phyloP scores from a whole-genome alignment of 2,888 invertebrate species.

The Apodemia duryi region DNA sequence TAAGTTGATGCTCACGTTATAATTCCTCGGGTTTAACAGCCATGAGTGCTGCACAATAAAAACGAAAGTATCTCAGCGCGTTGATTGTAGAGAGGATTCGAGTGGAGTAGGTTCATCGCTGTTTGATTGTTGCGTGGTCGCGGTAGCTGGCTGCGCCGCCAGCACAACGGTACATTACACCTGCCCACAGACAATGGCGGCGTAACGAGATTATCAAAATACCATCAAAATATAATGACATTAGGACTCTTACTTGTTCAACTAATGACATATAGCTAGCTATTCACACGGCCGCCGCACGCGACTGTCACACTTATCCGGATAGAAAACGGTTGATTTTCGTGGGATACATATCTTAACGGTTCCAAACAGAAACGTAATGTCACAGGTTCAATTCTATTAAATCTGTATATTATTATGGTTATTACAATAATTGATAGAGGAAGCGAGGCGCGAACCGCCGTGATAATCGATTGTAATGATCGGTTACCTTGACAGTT shows the following conservation, averaged over 20 bases:
- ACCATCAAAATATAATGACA: constrained; percentile 28
- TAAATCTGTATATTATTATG: constrained; percentile 13
- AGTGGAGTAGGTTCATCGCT: too few relatives aligned
- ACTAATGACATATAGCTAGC: constrained; percentile 20
- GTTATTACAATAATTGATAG: constrained; percentile 13
- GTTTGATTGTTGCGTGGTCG: too few relatives aligned
- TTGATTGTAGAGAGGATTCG: too few relatives aligned
- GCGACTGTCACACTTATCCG: constrained; percentile 8
- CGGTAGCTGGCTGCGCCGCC: not conserved
- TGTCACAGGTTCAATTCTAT: constrained; percentile 14
- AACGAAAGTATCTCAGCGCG: too few relatives aligned
- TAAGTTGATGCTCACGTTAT: too few relatives aligned
- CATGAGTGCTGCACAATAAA: too few relatives aligned
- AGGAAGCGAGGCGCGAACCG: constrained; percentile 2
- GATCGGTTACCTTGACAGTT: not conserved
- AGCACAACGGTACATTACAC: not conserved
- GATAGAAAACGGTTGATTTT: not conserved
- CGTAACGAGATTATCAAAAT: constrained; percentile 31
- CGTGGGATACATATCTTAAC: not conserved
- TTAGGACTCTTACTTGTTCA: constrained; percentile 14
- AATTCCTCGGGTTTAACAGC: too few relatives aligned
- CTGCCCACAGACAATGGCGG: constrained; percentile 26
- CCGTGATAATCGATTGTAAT: constrained; percentile 5
- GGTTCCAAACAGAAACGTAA: constrained; percentile 11
- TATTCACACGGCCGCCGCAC: constrained; percentile 17